Percentiles rank a stretch among this genome's conserved stretches.
These are phyloP conservation scores for Galleria mellonella DNA, from an alignment of 1,140 invertebrate species.

Conservation along the genomic window DNA sequence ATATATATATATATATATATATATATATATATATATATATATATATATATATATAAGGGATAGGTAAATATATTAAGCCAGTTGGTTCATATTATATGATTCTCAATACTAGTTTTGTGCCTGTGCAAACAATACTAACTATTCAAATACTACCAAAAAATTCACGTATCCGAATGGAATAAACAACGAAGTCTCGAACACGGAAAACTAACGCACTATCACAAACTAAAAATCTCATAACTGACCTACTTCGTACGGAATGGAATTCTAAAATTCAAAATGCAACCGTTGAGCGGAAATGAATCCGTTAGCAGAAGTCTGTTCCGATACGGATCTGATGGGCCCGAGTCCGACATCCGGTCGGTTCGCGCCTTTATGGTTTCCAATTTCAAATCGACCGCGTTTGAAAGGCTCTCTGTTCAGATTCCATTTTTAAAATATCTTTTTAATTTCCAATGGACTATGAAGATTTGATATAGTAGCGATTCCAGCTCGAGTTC, in stretches of 20 bases:
- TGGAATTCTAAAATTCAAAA: slow-evolving; percentile 57
- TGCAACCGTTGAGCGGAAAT: slow-evolving; percentile 63
- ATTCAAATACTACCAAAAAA: no score
- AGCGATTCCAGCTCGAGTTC: no score
- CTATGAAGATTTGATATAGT: not conserved
- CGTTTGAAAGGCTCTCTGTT: not conserved
- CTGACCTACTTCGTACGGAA: slow-evolving; percentile 37
- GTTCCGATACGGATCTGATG: slow-evolving; percentile 64
- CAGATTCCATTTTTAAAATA: slow-evolving; percentile 2
- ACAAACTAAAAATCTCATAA: slow-evolving; percentile 14
- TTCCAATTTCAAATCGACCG: slow-evolving; percentile 57
- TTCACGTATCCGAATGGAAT: no score
- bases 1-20: no score
- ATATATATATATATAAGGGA: no score
- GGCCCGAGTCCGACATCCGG: slow-evolving; percentile 51
- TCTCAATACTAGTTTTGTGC: no score
- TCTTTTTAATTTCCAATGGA: not conserved
- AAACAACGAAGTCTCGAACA: no score
- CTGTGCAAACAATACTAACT: no score
- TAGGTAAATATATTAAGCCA: no score
- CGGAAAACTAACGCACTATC: not conserved
- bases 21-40: no score
- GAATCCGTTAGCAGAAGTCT: slow-evolving; percentile 56
- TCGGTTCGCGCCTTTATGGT: slow-evolving; percentile 60
- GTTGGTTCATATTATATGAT: no score